A percentile compares a stretch with the other conserved stretches of the same genome.
phyloP scores from a whole-genome alignment of 2,888 invertebrate genomes.

The Drosophila dives region DNA sequence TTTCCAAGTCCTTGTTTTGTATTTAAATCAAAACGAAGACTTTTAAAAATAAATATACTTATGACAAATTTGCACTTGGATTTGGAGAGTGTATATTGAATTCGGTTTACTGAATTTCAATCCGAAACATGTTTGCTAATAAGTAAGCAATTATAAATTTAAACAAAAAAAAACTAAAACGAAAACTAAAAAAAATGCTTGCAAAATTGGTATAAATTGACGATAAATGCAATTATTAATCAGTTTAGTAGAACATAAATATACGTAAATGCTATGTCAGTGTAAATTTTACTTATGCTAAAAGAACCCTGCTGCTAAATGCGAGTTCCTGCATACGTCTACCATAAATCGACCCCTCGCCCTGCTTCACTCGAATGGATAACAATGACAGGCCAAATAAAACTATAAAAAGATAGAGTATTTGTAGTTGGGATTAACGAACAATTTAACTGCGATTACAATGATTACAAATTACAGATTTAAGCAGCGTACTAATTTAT shows the following conservation, averaged over 20 bases:
- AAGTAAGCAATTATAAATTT: constrained; percentile 10
- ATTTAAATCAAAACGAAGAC: neutral
- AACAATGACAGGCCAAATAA: neutral
- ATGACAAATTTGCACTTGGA: neutral
- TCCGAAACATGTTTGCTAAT: constrained; percentile 3
- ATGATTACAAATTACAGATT: constrained; percentile 14
- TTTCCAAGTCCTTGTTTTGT: constrained; percentile 22
- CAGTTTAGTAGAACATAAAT: constrained; percentile 17
- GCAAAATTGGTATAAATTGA: constrained; percentile 18
- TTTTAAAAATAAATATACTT: neutral
- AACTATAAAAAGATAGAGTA: neutral
- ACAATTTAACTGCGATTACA: constrained; percentile 10
- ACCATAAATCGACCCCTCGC: constrained; percentile 26
- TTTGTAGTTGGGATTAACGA: constrained; percentile 12
- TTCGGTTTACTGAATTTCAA: constrained; percentile 41
- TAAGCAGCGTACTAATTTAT: constrained; percentile 24
- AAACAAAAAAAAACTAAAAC: constrained; percentile 18
- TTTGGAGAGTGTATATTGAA: constrained; percentile 32
- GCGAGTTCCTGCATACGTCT: constrained; percentile 31
- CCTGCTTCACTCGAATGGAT: constrained; percentile 39
- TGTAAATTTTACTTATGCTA: constrained; percentile 58
- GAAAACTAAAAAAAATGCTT: constrained; percentile 30
- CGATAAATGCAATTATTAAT: constrained; percentile 37
- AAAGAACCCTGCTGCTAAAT: constrained; percentile 50
- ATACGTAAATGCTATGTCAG: constrained; percentile 33